phyloP scores from a whole-genome alignment of 2,888 invertebrate genomes.

The Globia sparganii region DNA sequence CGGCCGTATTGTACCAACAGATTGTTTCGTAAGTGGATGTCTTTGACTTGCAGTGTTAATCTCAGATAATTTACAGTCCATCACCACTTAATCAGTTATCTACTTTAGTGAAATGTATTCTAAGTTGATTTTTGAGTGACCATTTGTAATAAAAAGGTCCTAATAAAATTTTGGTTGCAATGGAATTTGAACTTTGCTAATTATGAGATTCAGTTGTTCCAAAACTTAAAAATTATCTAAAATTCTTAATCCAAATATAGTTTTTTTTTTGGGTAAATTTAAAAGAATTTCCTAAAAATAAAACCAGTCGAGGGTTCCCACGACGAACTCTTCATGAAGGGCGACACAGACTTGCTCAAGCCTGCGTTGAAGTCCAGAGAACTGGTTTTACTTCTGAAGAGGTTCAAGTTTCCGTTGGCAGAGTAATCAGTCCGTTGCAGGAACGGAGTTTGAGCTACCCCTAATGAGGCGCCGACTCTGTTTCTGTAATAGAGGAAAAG shows the following conservation, averaged over 20 bases:
- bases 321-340: conserved; percentile 68
- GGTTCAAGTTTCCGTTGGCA: conserved; percentile 73
- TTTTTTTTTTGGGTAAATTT: conserved; percentile 6
- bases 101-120: too few relatives aligned
- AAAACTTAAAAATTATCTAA: background rate
- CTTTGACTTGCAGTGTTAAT: too few relatives aligned
- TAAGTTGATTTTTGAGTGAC: too few relatives aligned
- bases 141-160: too few relatives aligned
- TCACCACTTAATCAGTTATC: too few relatives aligned
- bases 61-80: too few relatives aligned
- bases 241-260: background rate
- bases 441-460: conserved; percentile 69
- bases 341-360: conserved; percentile 71
- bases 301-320: conserved; percentile 73
- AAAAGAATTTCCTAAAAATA: conserved; percentile 69
- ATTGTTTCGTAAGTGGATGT: background rate
- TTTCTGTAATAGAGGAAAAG: conserved; percentile 61
- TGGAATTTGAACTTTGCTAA: background rate
- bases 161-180: background rate
- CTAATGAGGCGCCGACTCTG: conserved; percentile 71
- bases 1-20: background rate
- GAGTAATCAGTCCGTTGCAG: conserved; percentile 74
- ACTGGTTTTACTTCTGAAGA: conserved; percentile 65
- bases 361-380: conserved; percentile 78
- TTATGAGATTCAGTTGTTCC: background rate